Conservation (phyloP, 2,888 invertebrate genomes). For the Cataglyphis rosenhaueri region DNA sequence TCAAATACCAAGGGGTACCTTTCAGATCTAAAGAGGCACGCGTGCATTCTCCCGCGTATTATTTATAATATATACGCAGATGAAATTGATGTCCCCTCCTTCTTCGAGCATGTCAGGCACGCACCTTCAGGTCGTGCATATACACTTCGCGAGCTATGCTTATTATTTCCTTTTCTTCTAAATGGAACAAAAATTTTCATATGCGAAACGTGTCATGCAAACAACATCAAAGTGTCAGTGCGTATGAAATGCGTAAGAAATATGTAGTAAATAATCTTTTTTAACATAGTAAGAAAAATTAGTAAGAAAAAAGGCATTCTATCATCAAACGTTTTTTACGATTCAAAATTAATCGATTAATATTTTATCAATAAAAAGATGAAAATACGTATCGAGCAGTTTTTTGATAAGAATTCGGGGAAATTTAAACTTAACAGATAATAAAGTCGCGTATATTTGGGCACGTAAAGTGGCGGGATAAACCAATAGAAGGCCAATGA, state of each 20-base stretch:
- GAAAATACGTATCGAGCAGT: not conserved
- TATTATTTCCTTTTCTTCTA: conserved; percentile 76
- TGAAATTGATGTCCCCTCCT: conserved; percentile 82
- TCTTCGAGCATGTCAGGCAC: conserved; percentile 81
- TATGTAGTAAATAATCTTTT: not conserved
- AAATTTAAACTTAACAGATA: not conserved
- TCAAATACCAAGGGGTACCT: conserved; percentile 73
- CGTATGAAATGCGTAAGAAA: not conserved
- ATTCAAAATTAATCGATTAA: not conserved
- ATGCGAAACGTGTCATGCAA: conserved; percentile 55
- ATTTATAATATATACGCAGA: conserved; percentile 80
- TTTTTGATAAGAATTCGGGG: not conserved
- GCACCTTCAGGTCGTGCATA: conserved; percentile 72
- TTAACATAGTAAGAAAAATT: not conserved
- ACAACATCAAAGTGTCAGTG: conserved; percentile 53
- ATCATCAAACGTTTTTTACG: not conserved
- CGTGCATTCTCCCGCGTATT: conserved; percentile 82
- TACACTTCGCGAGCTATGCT: conserved; percentile 62
- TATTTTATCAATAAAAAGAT: not conserved
- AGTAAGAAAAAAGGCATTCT: not conserved
- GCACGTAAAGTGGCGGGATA: conserved; percentile 44
- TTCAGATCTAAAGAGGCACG: conserved; percentile 75
- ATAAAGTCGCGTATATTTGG: conserved; percentile 51
- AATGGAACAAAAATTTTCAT: conserved; percentile 76
- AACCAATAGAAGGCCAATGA: conserved; percentile 82